Evolutionary conservation across 2,797 vertebrate genomes (phyloP), one percentile per base, ranked within the genome.

Genomic region (Argyrosomus regius): DNA sequence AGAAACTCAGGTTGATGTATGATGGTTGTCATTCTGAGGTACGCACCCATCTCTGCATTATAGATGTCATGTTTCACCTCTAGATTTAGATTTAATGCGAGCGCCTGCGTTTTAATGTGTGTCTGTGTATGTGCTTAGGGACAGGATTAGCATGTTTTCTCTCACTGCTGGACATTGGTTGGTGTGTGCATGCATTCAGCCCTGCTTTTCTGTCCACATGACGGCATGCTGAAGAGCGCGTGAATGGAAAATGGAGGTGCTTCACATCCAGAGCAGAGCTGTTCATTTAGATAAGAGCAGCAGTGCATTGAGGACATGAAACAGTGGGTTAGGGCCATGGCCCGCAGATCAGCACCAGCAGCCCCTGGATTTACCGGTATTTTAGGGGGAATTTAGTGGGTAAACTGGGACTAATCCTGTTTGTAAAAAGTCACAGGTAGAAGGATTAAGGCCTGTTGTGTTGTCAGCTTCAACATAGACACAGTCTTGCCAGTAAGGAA

Each of bases 391-490:
- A 86, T 91, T 90, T 88, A 85, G 75, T 80, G 81, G 84, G 74
- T 70, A 88, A 93, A 92, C 85, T 87, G 86, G 85, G 90, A 90
- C 90, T 94, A 94, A 94, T 93, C 91, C 91, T 94, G 89, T 94
- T 94, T 94, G 94, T 95, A 90, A 87, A 94, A 91, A 92, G 81
- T 94, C 92, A 94, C 93, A 95, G 94, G 93, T 94, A 90, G 88
- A 87, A 62, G 89, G 92, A 93, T 94, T 93, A 93, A 80, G 83
- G 78, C 53, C 82, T 88, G 85, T 85, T 89, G 83, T 89, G 91
- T 86, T 88, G 89, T 87, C 83, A 75, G 86, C 87, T 59, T 84
- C 86, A 84, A 80, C 85, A 80, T 78, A 83, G 81, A 84, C 79
- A 82, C 81, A 87, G 68, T 78, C 57, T 80, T 80, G 86, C 74